Evolutionary conservation across 2,113 vertebrate species (phyloP), one percentile per base, ranked within the genome.

Genomic region (Fulmarus glacialis): DNA sequence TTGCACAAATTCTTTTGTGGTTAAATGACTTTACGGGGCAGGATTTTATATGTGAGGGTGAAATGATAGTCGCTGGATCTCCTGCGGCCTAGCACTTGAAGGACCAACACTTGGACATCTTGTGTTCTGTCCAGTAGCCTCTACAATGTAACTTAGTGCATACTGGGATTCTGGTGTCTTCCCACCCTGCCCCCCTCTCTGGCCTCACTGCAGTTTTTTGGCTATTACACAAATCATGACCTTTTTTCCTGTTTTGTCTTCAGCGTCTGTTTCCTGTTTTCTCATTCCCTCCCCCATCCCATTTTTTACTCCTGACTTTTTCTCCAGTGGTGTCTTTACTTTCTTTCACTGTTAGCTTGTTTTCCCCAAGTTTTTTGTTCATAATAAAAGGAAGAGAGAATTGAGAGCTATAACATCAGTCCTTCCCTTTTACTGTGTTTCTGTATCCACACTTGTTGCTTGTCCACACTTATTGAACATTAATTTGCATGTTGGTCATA

Each of bases 201-300:
- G 70, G 71, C 81, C 68, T 87, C 36, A 5, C 29, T 85, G 71
- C 50, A 82, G 40, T 45, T 72, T 91, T 97, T 94, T 89, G 80
- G 50, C 93, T 77, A 8, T 75, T 75, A 80, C 56, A 87, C 91
- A 95, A 91, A 87, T 90, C 40, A 32, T 95, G 90, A 93, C 91
- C 81, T 86, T 87, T 95, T 94, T 96, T 94, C 94, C 96, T 97
- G 89, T 95, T 92, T 97, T 95, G 89, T 95, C 81, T 97, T 95
- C 63, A 82, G 71, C 2, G 58, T 78, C 91, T 94, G 81, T 93
- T 97, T 97, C 96, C 95, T 95, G 83, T 91, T 97, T 96, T 95
- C 59, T 96, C 34, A 72, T 97, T 89, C 79, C 88, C 59, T 52
- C 78, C 68, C 71, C 62, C 90, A 19, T 45, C 7, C 62, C 29